These are phyloP conservation scores for Caenorhabditis angaria DNA, from an alignment of 2,888 invertebrate genomes.

Conservation along the genomic window DNA sequence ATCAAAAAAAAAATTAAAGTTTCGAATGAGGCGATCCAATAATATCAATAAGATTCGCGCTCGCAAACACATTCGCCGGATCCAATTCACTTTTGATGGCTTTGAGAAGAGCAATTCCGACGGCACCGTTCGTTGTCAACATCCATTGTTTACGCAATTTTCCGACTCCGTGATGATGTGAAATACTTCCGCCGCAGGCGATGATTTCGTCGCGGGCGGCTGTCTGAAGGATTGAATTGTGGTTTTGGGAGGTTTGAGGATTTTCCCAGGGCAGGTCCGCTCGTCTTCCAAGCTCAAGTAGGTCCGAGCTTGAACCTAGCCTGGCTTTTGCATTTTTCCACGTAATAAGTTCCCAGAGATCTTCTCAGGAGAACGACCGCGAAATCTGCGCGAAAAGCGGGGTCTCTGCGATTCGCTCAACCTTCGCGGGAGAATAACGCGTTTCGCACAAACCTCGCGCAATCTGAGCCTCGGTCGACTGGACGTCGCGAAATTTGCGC, in stretches of 20 bases:
- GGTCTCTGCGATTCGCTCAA: too few relatives aligned
- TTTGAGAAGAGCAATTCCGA: conserved; percentile 82
- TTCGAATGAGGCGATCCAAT: conserved; percentile 51
- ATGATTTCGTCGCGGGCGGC: conserved; percentile 90
- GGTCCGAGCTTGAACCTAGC: too few relatives aligned
- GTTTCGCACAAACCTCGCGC: too few relatives aligned
- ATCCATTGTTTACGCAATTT: conserved; percentile 90
- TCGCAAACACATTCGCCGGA: conserved; percentile 91
- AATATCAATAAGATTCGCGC: conserved; percentile 80
- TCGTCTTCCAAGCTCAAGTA: too few relatives aligned
- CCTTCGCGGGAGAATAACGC: too few relatives aligned
- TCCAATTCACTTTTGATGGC: conserved; percentile 88
- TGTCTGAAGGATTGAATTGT: conserved; percentile 73
- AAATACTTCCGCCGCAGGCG: conserved; percentile 88
- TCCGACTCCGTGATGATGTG: conserved; percentile 87
- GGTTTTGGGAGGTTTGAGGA: neutral
- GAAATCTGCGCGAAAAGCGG: too few relatives aligned
- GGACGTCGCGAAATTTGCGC: too few relatives aligned
- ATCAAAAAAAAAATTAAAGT: conserved; percentile 22
- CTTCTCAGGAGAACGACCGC: too few relatives aligned
- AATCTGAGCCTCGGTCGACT: too few relatives aligned
- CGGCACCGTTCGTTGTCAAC: conserved; percentile 83
- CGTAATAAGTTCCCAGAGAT: too few relatives aligned
- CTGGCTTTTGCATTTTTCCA: too few relatives aligned
- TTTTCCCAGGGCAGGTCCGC: neutral